These are phyloP conservation scores for Lemur catta DNA, from an alignment of 2,797 vertebrate genomes.

Conservation along the genomic window DNA sequence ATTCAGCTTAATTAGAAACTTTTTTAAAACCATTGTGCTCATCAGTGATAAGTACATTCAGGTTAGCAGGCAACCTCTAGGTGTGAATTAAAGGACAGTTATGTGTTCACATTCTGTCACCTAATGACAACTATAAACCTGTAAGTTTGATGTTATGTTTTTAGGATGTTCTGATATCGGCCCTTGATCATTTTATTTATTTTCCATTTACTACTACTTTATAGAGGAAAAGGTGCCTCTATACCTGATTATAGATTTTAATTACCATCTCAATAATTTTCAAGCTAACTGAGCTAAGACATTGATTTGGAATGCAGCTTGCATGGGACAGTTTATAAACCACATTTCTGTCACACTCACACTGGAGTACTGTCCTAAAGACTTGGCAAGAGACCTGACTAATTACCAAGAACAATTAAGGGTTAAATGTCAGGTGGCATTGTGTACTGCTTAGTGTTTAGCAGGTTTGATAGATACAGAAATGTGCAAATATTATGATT, in stretches of 20 bases:
- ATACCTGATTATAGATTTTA: conserved; percentile 74
- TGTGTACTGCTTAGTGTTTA: conserved; percentile 68
- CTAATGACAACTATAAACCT: background rate
- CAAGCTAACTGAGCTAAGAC: conserved; percentile 60
- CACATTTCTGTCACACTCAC: conserved; percentile 24
- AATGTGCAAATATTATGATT: conserved; percentile 68
- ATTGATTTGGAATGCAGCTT: conserved; percentile 60
- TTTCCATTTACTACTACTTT: conserved; percentile 49
- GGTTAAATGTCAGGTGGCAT: conserved; percentile 82
- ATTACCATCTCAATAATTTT: conserved; percentile 75
- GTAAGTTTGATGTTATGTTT: background rate
- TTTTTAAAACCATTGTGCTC: conserved; percentile 21
- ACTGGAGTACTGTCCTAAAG: background rate
- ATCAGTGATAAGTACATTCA: conserved; percentile 53
- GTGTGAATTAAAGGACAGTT: conserved; percentile 54
- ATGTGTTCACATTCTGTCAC: background rate
- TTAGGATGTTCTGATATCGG: background rate
- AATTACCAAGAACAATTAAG: conserved; percentile 69
- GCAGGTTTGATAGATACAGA: conserved; percentile 73
- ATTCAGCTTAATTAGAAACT: conserved; percentile 20
- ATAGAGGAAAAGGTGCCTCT: conserved; percentile 52
- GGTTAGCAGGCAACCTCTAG: conserved; percentile 18
- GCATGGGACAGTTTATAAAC: conserved; percentile 56
- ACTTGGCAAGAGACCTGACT: background rate
- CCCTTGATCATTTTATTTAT: conserved; percentile 58